Conservation (phyloP, 2,888 invertebrate species). For the Coleophora deauratella region DNA sequence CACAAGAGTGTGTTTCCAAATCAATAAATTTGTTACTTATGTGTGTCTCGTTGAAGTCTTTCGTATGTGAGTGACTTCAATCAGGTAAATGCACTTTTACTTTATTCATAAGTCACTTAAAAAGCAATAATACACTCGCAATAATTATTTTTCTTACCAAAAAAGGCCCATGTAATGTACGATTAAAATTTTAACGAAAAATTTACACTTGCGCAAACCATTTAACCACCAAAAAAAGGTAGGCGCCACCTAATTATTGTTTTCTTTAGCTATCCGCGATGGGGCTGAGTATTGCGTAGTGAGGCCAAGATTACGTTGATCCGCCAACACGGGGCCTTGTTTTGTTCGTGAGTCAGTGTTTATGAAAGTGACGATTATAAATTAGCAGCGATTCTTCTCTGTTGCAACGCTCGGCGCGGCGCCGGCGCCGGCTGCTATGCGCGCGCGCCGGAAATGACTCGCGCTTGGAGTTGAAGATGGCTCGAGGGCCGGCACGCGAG, state of each 20-base stretch:
- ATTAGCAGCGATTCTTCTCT: constrained; percentile 60
- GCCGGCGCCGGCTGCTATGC: constrained; percentile 7
- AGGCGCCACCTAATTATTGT: constrained; percentile 41
- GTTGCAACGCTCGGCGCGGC: constrained; percentile 38
- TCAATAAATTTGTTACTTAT: no score
- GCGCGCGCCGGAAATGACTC: constrained; percentile 59
- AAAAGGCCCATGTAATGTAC: no score
- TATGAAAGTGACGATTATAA: constrained; percentile 64
- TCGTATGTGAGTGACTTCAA: no score
- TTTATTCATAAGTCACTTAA: no score
- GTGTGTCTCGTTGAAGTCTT: no score
- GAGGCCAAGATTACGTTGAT: constrained; percentile 18
- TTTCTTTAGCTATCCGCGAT: constrained; percentile 37
- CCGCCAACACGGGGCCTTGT: constrained; percentile 43
- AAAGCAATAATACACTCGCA: no score
- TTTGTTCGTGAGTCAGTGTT: constrained; percentile 54
- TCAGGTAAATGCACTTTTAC: no score
- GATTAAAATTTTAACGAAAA: no score
- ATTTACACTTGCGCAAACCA: no score
- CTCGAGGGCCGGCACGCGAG: constrained; percentile 43
- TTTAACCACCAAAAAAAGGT: constrained; percentile 25
- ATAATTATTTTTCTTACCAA: no score
- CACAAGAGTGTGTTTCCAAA: no score
- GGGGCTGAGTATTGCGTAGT: constrained; percentile 30
- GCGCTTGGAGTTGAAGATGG: constrained; percentile 26